phyloP scores from a whole-genome alignment of 2,888 invertebrate species.

The Hetaerina titia region DNA sequence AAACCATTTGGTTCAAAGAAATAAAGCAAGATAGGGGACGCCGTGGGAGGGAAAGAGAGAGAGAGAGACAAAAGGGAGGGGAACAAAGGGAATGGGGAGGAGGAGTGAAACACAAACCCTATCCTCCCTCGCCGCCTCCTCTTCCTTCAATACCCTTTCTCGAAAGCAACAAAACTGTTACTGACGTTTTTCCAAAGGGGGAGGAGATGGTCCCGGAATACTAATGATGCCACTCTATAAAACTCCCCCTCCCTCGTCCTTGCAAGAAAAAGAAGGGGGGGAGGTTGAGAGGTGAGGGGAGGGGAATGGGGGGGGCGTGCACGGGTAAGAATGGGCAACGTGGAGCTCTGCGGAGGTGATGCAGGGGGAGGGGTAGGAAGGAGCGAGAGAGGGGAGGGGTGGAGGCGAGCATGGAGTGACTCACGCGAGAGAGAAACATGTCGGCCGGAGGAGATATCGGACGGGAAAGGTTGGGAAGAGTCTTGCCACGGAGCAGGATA shows the following conservation, averaged over 20 bases:
- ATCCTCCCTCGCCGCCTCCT: background rate
- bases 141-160: background rate
- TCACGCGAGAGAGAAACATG: slow-evolving; percentile 15
- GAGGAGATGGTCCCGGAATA: background rate
- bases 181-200: background rate
- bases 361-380: background rate
- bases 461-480: background rate
- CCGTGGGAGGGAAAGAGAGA: background rate
- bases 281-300: background rate
- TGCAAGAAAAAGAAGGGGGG: background rate
- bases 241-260: background rate
- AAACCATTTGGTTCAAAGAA: background rate
- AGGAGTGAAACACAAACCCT: background rate
- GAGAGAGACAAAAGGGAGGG: background rate
- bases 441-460: background rate
- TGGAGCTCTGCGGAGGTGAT: too few species aligned
- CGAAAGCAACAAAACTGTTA: slow-evolving; percentile 24
- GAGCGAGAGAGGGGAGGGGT: background rate
- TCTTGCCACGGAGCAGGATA: background rate
- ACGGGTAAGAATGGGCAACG: background rate
- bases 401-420: background rate
- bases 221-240: slow-evolving; percentile 35
- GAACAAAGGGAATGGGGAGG: too few species aligned
- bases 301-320: too few species aligned
- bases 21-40: background rate